These are phyloP conservation scores for Dolichoris vasculosae DNA, from an alignment of 1,140 invertebrate genomes.

Conservation along the genomic window DNA sequence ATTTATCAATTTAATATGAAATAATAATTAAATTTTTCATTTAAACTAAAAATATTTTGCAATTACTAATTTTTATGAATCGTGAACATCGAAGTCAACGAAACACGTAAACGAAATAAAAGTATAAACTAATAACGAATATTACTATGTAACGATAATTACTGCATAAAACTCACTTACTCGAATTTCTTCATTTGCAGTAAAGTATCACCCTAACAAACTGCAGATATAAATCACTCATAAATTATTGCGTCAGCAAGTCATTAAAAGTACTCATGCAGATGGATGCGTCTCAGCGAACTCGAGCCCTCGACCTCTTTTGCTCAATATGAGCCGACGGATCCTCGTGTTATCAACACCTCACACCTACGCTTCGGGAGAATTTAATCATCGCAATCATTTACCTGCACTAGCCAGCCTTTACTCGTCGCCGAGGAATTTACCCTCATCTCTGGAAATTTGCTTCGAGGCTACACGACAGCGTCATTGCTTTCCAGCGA, in stretches of 20 bases:
- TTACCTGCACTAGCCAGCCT: background rate
- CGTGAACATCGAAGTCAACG: no score
- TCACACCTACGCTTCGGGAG: background rate
- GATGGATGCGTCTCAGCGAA: background rate
- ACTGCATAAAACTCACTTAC: no score
- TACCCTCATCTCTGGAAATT: background rate
- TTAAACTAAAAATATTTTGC: no score
- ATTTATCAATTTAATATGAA: no score
- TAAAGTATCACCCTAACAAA: no score
- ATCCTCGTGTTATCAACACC: background rate
- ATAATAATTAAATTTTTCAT: no score
- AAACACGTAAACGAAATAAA: no score
- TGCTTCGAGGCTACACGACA: background rate
- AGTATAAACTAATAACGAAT: no score
- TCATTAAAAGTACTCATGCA: background rate
- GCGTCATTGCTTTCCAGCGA: background rate
- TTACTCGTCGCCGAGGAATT: background rate
- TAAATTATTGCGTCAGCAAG: background rate
- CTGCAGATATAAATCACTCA: background rate
- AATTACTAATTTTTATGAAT: no score
- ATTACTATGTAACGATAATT: no score
- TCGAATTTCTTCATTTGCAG: no score
- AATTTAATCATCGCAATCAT: slow-evolving; percentile 11
- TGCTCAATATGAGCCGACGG: background rate
- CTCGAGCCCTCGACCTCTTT: background rate